Evolutionary conservation across 2,888 invertebrate species (phyloP), one percentile per base, ranked within the genome.

Genomic region (Mactromeris polynyma): DNA sequence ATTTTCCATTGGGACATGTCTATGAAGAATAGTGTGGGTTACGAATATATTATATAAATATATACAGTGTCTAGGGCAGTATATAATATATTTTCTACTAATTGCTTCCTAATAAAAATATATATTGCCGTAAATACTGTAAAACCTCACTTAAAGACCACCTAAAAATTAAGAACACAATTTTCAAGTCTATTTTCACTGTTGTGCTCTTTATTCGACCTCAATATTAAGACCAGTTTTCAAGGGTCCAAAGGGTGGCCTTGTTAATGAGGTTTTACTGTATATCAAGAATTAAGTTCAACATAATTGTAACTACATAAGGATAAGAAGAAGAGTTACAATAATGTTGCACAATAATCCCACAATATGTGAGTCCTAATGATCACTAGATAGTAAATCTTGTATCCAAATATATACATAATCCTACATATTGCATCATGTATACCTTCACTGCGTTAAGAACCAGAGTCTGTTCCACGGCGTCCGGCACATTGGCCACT

Each of bases 381-480:
- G 26, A 58, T 58, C 7, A n/a, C 58, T 58, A 58, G 58, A 3
- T 58, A 58, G 21, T n/a, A 58, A n/a, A n/a, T 58, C 19, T 58
- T 36, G 36, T 33, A 3, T 73, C 73, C 73, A 36, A n/a, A 64
- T 73, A 58, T 58, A 58, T 33, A 73, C 11, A 69, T 73, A 73
- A 73, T 64, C n/a, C 26, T 31, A 36, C 26, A 33, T 33, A 73
- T 33, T 33, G 73, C 58, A n/a, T 69, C 46, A 42, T 46, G 17
- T 83, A 83, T 94, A 94, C 94, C 94, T 94, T 94, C 64, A 93
- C 90, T 46, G 93, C 89, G 85, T 94, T 94, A 83, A 92, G 87
- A 58, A 94, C 46, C 81, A 92, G 93, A 19, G 91, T 92, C 81
- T 92, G 89, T 81, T 93, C 94, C 73, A 94, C 89, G 38, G 85